A percentile compares a stretch with the other conserved stretches of the same genome.
Evolutionary conservation across 2,888 invertebrate genomes (phyloP).

Genomic region (Synergus umbraculus): DNA sequence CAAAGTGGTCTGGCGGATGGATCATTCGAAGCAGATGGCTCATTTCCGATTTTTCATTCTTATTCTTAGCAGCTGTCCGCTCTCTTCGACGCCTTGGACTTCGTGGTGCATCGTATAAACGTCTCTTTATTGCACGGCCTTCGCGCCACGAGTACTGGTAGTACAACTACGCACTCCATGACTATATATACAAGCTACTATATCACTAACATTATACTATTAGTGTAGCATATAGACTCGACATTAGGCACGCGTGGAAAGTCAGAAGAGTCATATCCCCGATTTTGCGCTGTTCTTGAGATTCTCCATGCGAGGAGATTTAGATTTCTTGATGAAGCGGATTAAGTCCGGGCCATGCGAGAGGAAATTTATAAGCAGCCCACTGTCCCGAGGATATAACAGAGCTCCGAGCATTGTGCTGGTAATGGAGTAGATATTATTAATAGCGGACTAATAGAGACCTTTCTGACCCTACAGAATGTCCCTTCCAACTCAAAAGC

Average conservation of each 20-base stretch:
- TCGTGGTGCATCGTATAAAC: constrained; percentile 56
- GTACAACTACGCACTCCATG: constrained; percentile 3
- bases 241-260: constrained; percentile 39
- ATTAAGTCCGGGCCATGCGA: constrained; percentile 26
- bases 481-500: constrained; percentile 32
- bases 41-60: constrained; percentile 60
- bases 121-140: constrained; percentile 59
- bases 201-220: background rate
- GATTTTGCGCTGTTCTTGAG: constrained; percentile 31
- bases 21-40: constrained; percentile 58
- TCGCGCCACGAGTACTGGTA: constrained; percentile 45
- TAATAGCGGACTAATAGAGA: constrained; percentile 38
- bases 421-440: constrained; percentile 39
- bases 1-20: constrained; percentile 47
- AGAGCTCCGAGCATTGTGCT: constrained; percentile 22
- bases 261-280: constrained; percentile 32
- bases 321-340: constrained; percentile 41
- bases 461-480: constrained; percentile 5
- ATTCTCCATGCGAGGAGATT: constrained; percentile 35
- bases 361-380: constrained; percentile 26
- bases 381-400: constrained; percentile 31
- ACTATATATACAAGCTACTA: constrained; percentile 21
- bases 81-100: constrained; percentile 51
- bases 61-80: constrained; percentile 59
- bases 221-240: constrained; percentile 7